Base-by-base conservation (phyloP, 2,797 vertebrate genomes). In the Muraenolepis orangiensis region DNA sequence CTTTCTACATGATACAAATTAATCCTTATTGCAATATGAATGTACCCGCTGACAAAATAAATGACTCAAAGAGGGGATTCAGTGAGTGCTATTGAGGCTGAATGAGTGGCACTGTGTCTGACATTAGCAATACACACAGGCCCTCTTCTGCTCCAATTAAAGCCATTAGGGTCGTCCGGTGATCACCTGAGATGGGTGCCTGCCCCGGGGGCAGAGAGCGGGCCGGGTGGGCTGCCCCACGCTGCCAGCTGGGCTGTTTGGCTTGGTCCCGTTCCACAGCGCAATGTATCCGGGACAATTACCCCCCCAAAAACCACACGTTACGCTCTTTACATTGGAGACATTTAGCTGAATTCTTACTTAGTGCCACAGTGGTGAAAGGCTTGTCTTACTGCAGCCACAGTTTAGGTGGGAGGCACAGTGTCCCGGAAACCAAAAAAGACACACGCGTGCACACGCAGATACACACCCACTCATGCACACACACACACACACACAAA, bases 131-230 rank as follows among this genome's bases (percentile, higher is more conserved):
- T 23, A 36, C 77, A 30, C 28, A 6, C 78, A 81, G 38, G 75
- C 75, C 38, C 8, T 78, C 77, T 80, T 72, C 16, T 38, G 46
- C 73, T 70, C 76, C 76, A 91, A 87, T 90, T 87, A 84, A 72
- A 72, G 83, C 87, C 86, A 93, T 93, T 93, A 93, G 88, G 84
- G 85, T 75, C 81, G 89, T 92, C n/a, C n/a, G n/a, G n/a, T 94
- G 92, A 93, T 94, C 90, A 91, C 87, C 92, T 93, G 89, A 93
- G 93, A 93, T 91, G 80, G 83, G 71, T 69, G 71, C 32, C 23
- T 67, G 71, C 61, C 23, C 4, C 2, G 30, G 30, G 30, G 82
- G 74, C 83, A 72, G 82, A 4, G 46, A 20, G 18, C 46, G 6
- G 18, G 18, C 46, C 82, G 77, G 82, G 75, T 51, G 78, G 46